Base-by-base conservation (phyloP, 2,797 vertebrate species). In the Aselliscus stoliczkanus region DNA sequence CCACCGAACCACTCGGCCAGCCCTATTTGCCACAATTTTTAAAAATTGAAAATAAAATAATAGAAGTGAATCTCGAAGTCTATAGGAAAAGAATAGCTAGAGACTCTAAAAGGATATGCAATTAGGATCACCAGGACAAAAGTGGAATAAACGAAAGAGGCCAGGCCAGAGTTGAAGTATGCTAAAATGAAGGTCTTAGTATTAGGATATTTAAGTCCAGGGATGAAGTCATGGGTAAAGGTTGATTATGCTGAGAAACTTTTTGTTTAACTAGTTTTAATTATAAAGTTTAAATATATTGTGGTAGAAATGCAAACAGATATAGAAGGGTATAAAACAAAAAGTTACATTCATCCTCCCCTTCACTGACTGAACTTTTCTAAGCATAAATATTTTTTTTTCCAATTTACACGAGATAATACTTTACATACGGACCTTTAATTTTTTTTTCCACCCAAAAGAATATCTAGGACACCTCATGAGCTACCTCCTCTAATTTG, bases 231-330 rank as follows among this genome's bases (percentile, higher is more conserved):
- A 44, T 20, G 13, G 31, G 10, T 60, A 54, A 83, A 93, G 18
- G 52, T 3, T 87, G 69, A 83, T 56, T 82, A 60, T 29, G n/a
- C 17, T 27, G 47, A 91, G 15, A 82, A 60, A 18, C 6, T 58
- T 65, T 50, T 67, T 44, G 31, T 70, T 89, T 86, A 96, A 75
- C 8, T 52, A 69, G 62, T 56, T 69, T 12, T 65, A 85, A 82
- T 65, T 73, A 86, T 52, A 69, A 81, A 93, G 50, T 90, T 65
- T 85, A 85, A 93, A 77, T 64, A 60, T 50, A 62, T n/a, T 86
- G 14, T 54, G 27, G 34, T 64, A 88, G 64, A 80, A 90, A 77
- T 47, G 15, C 54, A 67, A 90, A 58, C 18, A 77, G 15, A 75
- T 21, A 75, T 12, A 69, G 65, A 93, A 86, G 31, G 20, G 10